phyloP scores from a whole-genome alignment of 2,113 vertebrate genomes.

The Stegostoma tigrinum region DNA sequence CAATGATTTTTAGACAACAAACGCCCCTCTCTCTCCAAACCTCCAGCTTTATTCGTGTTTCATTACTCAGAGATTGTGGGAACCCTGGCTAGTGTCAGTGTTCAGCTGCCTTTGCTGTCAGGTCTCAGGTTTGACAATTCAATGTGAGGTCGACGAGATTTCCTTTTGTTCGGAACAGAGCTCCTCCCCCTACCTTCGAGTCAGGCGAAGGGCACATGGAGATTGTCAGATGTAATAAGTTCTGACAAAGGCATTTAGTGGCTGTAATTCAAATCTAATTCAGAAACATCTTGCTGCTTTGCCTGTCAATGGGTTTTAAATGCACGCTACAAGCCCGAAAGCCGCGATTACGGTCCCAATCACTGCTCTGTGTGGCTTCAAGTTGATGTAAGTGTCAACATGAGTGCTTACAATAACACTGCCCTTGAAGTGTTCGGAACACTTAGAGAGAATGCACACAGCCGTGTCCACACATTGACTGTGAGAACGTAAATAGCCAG shows the following conservation, averaged over 20 bases:
- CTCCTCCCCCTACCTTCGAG: background rate
- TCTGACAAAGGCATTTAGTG: slow-evolving; percentile 99
- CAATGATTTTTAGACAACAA: background rate
- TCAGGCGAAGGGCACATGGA: slow-evolving; percentile 65
- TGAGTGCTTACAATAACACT: slow-evolving; percentile 74
- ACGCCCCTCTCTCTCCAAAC: background rate
- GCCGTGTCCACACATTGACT: background rate
- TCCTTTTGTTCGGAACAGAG: slow-evolving; percentile 66
- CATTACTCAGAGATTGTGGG: background rate
- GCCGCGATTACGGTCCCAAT: slow-evolving; percentile 66
- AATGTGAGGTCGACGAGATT: slow-evolving; percentile 74
- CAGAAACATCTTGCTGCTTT: slow-evolving; percentile 98
- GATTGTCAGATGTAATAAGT: slow-evolving; percentile 90
- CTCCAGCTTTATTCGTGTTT: background rate
- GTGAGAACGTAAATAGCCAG: background rate
- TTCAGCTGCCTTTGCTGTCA: slow-evolving; percentile 52
- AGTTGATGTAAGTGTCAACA: slow-evolving; percentile 81
- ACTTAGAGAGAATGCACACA: background rate
- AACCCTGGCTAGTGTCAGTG: slow-evolving; percentile 45
- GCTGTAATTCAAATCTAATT: slow-evolving; percentile 99
- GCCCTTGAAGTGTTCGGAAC: slow-evolving; percentile 75
- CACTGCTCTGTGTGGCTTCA: slow-evolving; percentile 78
- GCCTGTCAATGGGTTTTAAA: slow-evolving; percentile 95
- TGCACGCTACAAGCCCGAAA: slow-evolving; percentile 68
- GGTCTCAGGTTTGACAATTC: slow-evolving; percentile 75